phyloP scores from a whole-genome alignment of 2,113 vertebrate species.

The Hucho hucho region DNA sequence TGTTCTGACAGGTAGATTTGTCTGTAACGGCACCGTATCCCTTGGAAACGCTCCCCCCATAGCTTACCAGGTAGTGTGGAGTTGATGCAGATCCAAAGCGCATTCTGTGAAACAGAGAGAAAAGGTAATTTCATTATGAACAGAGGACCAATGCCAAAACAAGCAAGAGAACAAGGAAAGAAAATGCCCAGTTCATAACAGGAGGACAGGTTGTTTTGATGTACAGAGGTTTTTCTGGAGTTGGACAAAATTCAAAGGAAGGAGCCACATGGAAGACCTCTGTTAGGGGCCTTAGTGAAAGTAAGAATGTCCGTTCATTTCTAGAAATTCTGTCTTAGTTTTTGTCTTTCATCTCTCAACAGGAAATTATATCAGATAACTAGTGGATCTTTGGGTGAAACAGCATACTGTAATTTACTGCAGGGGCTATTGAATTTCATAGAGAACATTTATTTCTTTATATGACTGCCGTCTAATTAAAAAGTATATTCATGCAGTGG shows the following conservation, averaged over 20 bases:
- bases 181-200: background rate
- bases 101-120: conserved; percentile 75
- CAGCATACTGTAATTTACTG: background rate
- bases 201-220: background rate
- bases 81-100: conserved; percentile 97
- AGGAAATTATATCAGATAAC: background rate
- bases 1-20: conserved; percentile 15
- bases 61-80: conserved; percentile 93
- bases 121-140: background rate
- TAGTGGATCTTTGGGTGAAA: background rate
- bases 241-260: background rate
- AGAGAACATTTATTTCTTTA: background rate
- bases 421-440: conserved; percentile 12
- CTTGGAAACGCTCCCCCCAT: background rate
- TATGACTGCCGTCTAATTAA: conserved; percentile 26
- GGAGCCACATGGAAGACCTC: background rate
- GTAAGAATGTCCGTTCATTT: background rate
- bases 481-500: conserved; percentile 7
- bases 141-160: background rate
- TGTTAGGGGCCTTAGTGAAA: background rate
- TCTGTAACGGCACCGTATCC: background rate
- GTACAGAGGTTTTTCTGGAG: background rate
- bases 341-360: background rate
- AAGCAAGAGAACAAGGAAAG: background rate
- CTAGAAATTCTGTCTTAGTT: background rate